phyloP scores from a whole-genome alignment of 2,888 invertebrate species.

The Oscheius onirici region DNA sequence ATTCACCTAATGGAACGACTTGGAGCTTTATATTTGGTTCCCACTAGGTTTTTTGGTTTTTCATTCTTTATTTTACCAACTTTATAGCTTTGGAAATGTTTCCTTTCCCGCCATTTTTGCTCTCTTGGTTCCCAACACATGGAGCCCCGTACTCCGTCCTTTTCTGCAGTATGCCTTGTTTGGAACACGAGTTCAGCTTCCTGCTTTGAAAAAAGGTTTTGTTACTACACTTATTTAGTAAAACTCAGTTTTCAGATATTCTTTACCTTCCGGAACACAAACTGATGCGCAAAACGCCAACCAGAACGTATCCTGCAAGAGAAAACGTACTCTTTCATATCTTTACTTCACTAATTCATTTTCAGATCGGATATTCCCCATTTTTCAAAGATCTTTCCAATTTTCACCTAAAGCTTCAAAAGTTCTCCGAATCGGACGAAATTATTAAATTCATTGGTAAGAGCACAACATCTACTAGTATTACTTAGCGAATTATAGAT shows the following conservation, averaged over 20 bases:
- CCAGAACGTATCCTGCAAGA: too few species aligned
- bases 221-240: not conserved
- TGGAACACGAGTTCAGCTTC: slow-evolving; percentile 3
- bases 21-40: slow-evolving; percentile 12
- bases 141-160: not conserved
- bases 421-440: slow-evolving; percentile 4
- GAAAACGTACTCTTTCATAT: too few species aligned
- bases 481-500: not conserved
- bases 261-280: not conserved
- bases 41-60: not conserved
- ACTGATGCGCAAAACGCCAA: not conserved
- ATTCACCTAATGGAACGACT: not conserved
- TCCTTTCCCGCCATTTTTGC: not conserved
- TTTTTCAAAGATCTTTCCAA: not conserved
- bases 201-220: not conserved
- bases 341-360: too few species aligned
- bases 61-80: not conserved
- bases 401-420: not conserved
- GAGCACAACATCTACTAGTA: not conserved
- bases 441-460: slow-evolving; percentile 3
- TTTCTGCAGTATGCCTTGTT: not conserved
- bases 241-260: not conserved
- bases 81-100: not conserved
- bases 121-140: not conserved
- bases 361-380: too few species aligned